phyloP scores from a whole-genome alignment of 2,888 invertebrate genomes.

The Anaspis maculata region DNA sequence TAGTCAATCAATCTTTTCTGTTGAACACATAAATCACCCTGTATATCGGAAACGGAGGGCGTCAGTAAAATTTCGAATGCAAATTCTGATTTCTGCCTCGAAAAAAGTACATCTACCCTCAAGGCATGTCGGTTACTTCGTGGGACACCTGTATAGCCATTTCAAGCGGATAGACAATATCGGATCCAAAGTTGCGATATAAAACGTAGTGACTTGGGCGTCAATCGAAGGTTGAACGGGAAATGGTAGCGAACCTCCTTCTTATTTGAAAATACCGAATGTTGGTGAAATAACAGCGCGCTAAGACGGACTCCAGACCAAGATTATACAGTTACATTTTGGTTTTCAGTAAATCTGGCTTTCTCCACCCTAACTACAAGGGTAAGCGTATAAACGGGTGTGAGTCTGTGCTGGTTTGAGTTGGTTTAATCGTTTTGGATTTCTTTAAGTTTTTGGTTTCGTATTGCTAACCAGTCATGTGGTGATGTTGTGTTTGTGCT shows the following conservation, averaged over 20 bases:
- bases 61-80: too few species aligned
- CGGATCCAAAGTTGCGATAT: too few species aligned
- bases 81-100: too few species aligned
- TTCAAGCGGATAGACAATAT: background rate
- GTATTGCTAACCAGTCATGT: slow-evolving; percentile 33
- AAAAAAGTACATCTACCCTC: too few species aligned
- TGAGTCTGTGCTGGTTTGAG: slow-evolving; percentile 33
- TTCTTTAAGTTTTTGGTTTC: slow-evolving; percentile 21
- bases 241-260: slow-evolving; percentile 10
- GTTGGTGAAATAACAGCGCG: slow-evolving; percentile 14
- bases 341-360: slow-evolving; percentile 46
- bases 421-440: slow-evolving; percentile 24
- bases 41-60: too few species aligned
- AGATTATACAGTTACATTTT: slow-evolving; percentile 24
- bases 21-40: too few species aligned
- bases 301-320: too few species aligned
- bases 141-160: too few species aligned
- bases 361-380: slow-evolving; percentile 52
- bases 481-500: slow-evolving; percentile 37
- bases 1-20: too few species aligned
- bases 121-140: too few species aligned
- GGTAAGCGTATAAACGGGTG: slow-evolving; percentile 46
- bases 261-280: slow-evolving; percentile 13
- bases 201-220: too few species aligned
- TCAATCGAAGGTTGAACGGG: background rate